Percentiles rank a stretch among this genome's conserved stretches.
These are phyloP conservation scores for Mythimna lalbum DNA, from an alignment of 2,888 invertebrate genomes.

Conservation along the genomic window DNA sequence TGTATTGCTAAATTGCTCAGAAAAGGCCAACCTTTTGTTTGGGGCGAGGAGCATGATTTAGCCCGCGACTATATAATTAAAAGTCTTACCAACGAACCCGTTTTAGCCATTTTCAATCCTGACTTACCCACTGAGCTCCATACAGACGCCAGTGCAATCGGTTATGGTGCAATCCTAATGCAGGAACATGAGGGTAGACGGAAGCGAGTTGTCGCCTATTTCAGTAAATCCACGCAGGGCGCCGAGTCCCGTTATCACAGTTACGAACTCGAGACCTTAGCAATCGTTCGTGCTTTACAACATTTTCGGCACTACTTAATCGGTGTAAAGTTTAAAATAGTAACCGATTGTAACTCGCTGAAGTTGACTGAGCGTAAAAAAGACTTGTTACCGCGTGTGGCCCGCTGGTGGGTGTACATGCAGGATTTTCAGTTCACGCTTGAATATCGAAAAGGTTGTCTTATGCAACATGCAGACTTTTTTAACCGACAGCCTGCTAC, in stretches of 20 bases:
- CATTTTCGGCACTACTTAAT: slow-evolving; percentile 62
- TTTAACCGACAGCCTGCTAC: too few species aligned
- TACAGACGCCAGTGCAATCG: background rate
- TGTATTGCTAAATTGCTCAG: background rate
- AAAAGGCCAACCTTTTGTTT: slow-evolving; percentile 1
- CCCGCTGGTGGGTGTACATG: too few species aligned
- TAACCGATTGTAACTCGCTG: too few species aligned
- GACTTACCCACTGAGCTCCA: background rate
- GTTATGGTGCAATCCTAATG: background rate
- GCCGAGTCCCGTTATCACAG: slow-evolving; percentile 40
- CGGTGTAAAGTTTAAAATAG: too few species aligned
- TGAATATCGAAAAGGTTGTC: too few species aligned
- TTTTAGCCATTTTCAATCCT: slow-evolving; percentile 4
- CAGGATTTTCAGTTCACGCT: too few species aligned
- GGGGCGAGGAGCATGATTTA: background rate
- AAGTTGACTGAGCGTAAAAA: too few species aligned
- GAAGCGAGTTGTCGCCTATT: slow-evolving; percentile 7
- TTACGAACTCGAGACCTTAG: slow-evolving; percentile 59
- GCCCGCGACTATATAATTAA: slow-evolving; percentile 1
- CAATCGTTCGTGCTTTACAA: slow-evolving; percentile 58
- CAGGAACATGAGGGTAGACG: background rate
- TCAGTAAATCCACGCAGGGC: background rate
- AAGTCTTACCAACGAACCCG: background rate
- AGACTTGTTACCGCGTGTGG: too few species aligned
- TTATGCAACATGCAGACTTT: too few species aligned